A percentile compares a stretch with the other conserved stretches of the same genome.
These are phyloP conservation scores for Drosophila watanabei DNA, from an alignment of 1,140 invertebrate genomes.

Conservation along the genomic window DNA sequence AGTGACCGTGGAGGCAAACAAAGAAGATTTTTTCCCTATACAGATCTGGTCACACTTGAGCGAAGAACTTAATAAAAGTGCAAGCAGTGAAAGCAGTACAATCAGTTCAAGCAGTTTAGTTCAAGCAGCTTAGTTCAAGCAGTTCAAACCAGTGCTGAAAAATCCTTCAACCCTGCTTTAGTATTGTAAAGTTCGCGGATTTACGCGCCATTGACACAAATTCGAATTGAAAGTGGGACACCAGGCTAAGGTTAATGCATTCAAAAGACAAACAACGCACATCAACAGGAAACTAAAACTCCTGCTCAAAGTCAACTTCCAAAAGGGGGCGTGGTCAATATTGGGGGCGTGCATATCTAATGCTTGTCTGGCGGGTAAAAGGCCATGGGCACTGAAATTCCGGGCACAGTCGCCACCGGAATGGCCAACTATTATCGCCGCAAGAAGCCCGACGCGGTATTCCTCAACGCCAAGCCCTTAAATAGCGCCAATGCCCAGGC, in stretches of 20 bases:
- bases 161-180: not conserved
- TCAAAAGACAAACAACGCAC: slow-evolving; percentile 75
- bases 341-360: slow-evolving; percentile 66
- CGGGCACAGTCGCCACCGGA: slow-evolving; percentile 51
- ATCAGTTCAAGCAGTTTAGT: too few relatives aligned
- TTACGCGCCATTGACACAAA: slow-evolving; percentile 61
- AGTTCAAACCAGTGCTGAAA: not conserved
- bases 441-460: slow-evolving; percentile 75
- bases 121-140: too few relatives aligned
- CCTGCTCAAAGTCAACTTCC: slow-evolving; percentile 50
- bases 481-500: slow-evolving; percentile 73
- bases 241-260: slow-evolving; percentile 78
- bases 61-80: too few relatives aligned
- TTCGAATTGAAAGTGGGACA: slow-evolving; percentile 74
- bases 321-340: slow-evolving; percentile 42
- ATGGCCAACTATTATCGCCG: slow-evolving; percentile 80
- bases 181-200: slow-evolving; percentile 23
- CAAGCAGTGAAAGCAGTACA: too few relatives aligned
- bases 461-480: slow-evolving; percentile 78
- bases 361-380: slow-evolving; percentile 54
- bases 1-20: not conserved
- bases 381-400: slow-evolving; percentile 40
- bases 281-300: slow-evolving; percentile 79
- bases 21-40: too few relatives aligned
- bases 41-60: too few relatives aligned